Percentiles rank a stretch among this genome's conserved stretches.
Conservation (phyloP, 2,797 vertebrate species). For the Oryzias sinensis region DNA sequence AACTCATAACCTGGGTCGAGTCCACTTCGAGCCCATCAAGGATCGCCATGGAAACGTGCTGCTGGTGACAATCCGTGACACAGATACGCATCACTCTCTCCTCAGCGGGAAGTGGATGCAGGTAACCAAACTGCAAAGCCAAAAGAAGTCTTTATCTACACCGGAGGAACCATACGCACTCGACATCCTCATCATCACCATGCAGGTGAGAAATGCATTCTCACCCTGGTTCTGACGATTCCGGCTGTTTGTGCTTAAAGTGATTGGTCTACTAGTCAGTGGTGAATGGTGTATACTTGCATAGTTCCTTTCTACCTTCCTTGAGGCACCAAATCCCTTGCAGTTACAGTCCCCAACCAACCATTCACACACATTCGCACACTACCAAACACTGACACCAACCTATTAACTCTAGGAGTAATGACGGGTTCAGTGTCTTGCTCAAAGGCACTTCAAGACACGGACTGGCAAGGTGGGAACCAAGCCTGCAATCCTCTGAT, state of each 20-base stretch:
- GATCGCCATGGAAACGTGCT: constrained; percentile 95
- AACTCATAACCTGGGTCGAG: constrained; percentile 92
- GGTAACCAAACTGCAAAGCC: constrained; percentile 94
- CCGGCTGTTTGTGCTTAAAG: background rate
- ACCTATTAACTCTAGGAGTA: too few species aligned
- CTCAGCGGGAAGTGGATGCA: constrained; percentile 95
- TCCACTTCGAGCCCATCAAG: constrained; percentile 96
- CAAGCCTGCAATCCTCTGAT: too few species aligned
- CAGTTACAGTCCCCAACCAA: too few species aligned
- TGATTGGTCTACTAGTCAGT: background rate
- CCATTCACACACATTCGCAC: too few species aligned
- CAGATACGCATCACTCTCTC: constrained; percentile 88
- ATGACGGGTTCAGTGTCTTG: too few species aligned
- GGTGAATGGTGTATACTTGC: too few species aligned
- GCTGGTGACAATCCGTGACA: constrained; percentile 90
- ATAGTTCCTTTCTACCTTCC: too few species aligned
- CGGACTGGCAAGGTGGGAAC: too few species aligned
- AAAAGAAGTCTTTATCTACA: constrained; percentile 96
- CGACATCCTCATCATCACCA: constrained; percentile 95
- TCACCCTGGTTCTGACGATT: background rate
- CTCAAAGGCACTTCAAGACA: too few species aligned
- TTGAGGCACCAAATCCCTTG: too few species aligned
- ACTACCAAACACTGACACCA: too few species aligned
- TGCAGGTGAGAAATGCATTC: constrained; percentile 80
- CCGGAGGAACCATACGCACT: constrained; percentile 95